These are phyloP conservation scores for Eupsittula cactorum DNA, from an alignment of 2,113 vertebrate species.

Conservation along the genomic window DNA sequence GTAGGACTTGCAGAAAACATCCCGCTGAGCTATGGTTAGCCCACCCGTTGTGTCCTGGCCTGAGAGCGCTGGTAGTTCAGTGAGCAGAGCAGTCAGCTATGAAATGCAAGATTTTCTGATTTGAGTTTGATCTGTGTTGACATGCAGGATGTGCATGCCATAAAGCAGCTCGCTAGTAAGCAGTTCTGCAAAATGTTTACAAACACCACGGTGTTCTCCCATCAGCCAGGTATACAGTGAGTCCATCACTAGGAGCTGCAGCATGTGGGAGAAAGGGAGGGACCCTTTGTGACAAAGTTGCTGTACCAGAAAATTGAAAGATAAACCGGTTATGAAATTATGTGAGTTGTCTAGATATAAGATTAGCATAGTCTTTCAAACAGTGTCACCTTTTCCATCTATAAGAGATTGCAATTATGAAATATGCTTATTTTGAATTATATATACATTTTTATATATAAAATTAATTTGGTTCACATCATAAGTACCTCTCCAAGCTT, in stretches of 20 bases:
- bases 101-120: not conserved
- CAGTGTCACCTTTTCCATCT: not conserved
- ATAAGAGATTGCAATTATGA: slow-evolving; percentile 41
- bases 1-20: not conserved
- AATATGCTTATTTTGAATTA: slow-evolving; percentile 44
- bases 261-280: not conserved
- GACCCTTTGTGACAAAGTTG: not conserved
- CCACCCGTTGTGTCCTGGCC: not conserved
- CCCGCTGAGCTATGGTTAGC: not conserved
- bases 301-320: not conserved
- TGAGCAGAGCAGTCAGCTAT: not conserved
- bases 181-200: not conserved
- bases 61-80: not conserved
- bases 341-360: not conserved
- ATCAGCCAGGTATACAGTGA: not conserved
- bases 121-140: not conserved
- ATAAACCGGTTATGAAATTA: not conserved
- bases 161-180: not conserved
- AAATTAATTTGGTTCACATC: slow-evolving; percentile 59
- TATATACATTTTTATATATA: not conserved
- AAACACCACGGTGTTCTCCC: not conserved
- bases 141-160: not conserved
- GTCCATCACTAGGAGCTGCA: not conserved
- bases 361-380: slow-evolving; percentile 55
- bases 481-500: slow-evolving; percentile 29